Percentiles rank a stretch among this genome's conserved stretches.
phyloP scores from a whole-genome alignment of 2,797 vertebrate genomes.

The Prionace glauca region DNA sequence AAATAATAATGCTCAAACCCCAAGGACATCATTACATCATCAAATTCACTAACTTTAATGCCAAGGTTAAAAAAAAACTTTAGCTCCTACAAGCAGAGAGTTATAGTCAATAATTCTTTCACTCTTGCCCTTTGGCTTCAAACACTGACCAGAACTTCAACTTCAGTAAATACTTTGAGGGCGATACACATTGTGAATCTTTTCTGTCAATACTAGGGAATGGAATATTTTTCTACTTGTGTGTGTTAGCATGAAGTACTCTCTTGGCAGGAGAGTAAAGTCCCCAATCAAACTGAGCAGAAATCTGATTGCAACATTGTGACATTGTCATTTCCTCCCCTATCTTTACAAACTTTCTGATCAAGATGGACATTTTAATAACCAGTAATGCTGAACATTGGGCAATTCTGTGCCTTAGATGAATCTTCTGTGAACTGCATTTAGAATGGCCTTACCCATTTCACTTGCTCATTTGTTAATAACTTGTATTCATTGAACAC shows the following conservation, averaged over 20 bases:
- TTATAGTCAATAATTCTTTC: constrained; percentile 30
- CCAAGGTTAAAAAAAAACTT: constrained; percentile 19
- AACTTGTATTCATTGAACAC: not conserved
- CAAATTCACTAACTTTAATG: constrained; percentile 21
- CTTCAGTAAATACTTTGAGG: constrained; percentile 32
- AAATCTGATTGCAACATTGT: not conserved
- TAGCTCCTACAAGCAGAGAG: constrained; percentile 15
- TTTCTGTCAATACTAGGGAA: constrained; percentile 19
- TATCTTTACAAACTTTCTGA: not conserved
- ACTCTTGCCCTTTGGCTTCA: constrained; percentile 31
- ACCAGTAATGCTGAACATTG: not conserved
- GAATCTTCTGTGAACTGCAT: not conserved
- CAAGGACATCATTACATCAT: constrained; percentile 27
- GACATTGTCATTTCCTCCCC: not conserved
- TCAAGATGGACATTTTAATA: not conserved
- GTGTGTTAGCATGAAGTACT: not conserved
- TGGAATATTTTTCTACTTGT: constrained; percentile 8
- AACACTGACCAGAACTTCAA: constrained; percentile 31
- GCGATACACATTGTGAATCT: constrained; percentile 4
- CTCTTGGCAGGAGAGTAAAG: not conserved
- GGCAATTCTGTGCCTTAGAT: not conserved
- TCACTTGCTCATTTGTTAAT: not conserved
- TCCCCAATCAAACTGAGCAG: not conserved
- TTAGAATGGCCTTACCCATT: not conserved
- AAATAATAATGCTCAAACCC: constrained; percentile 34